Conservation (phyloP, 2,113 vertebrate genomes). For the Tetrax tetrax region DNA sequence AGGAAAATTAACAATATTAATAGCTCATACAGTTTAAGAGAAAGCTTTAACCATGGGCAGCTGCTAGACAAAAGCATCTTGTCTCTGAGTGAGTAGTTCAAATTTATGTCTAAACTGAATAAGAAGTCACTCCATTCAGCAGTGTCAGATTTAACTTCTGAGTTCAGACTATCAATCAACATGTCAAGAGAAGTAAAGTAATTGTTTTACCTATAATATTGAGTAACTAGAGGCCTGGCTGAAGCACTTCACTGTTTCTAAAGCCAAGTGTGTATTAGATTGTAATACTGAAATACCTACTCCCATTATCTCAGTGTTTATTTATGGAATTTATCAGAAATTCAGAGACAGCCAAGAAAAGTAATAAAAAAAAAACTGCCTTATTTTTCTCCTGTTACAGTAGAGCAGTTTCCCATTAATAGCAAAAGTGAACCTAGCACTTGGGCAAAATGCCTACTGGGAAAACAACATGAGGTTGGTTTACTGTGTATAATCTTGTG, state of each 20-base stretch:
- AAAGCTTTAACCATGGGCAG: background rate
- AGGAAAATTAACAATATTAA: background rate
- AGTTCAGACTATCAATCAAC: background rate
- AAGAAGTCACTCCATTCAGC: background rate
- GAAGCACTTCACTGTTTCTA: background rate
- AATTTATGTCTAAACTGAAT: background rate
- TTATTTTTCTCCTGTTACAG: background rate
- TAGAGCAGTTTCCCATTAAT: background rate
- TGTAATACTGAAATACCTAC: background rate
- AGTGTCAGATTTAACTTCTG: background rate
- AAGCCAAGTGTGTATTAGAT: background rate
- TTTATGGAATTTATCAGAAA: background rate
- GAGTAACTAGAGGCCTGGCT: background rate
- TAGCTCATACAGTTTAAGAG: background rate
- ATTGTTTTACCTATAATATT: background rate
- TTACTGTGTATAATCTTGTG: background rate
- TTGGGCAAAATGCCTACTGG: background rate
- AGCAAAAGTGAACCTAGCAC: background rate
- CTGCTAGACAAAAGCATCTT: background rate
- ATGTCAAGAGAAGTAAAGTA: background rate
- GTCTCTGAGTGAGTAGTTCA: background rate
- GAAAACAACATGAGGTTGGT: background rate
- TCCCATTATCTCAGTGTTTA: background rate
- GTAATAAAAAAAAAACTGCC: background rate
- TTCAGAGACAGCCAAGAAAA: background rate